A percentile compares a stretch with the other conserved stretches of the same genome.
Evolutionary conservation across 2,888 invertebrate genomes (phyloP).

Genomic region (Drosophila tripunctata): DNA sequence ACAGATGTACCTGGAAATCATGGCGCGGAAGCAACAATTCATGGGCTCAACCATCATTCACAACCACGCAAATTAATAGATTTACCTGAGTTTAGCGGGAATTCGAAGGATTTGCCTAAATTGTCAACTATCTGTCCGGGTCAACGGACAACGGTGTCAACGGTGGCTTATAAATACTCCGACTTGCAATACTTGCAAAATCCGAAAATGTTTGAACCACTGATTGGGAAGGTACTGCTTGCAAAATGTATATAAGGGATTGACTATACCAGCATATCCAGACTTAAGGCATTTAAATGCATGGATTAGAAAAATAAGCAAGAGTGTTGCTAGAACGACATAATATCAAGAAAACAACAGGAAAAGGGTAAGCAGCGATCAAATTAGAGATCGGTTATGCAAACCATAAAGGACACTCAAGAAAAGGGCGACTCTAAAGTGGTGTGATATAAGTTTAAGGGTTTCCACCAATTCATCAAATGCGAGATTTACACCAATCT

Average conservation of each 20-base stretch:
- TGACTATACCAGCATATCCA: too few species aligned
- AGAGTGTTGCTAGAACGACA: not conserved
- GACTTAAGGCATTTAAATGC: not conserved
- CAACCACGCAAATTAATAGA: not conserved
- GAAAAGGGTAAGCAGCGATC: not conserved
- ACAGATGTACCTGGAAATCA: too few species aligned
- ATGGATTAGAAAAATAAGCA: not conserved
- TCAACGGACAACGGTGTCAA: too few species aligned
- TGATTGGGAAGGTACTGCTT: too few species aligned
- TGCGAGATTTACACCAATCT: not conserved
- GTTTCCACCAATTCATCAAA: not conserved
- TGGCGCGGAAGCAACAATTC: not conserved
- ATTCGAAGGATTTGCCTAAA: constrained; percentile 1
- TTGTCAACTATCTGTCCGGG: not conserved
- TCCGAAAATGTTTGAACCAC: too few species aligned
- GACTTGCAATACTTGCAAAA: not conserved
- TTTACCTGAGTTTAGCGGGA: not conserved
- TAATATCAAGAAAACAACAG: not conserved
- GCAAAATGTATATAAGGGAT: too few species aligned
- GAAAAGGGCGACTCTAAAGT: not conserved
- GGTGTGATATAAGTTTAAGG: not conserved
- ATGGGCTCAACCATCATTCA: too few species aligned
- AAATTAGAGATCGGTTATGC: not conserved
- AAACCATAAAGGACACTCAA: not conserved
- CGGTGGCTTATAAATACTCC: not conserved